Evolutionary conservation across 1,140 invertebrate species (phyloP), one percentile per base, ranked within the genome.

Genomic region (Formica selysi): DNA sequence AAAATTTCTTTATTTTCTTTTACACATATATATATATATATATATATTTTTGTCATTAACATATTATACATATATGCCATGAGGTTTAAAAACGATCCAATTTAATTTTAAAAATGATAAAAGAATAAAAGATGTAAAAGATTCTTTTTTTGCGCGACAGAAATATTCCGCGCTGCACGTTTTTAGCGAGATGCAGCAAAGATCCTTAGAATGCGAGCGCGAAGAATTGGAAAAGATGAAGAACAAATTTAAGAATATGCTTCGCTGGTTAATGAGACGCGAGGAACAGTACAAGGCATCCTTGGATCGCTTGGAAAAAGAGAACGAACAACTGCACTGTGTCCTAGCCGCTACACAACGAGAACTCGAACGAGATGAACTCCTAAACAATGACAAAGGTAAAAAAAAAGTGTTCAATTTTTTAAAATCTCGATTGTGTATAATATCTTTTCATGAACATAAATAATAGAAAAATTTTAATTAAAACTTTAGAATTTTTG

Each of bases 111-210:
- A 32, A 64, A 48, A 16, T 29, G 0, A 29, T 7, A 73, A 54
- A 57, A 16, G 7, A 6, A 11, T 41, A 57, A 73, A 54, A 22
- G 11, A 2, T 4, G n/a, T 54, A 36, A 48, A 6, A 70, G 16
- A 41, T 41, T 11, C n/a, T 38, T 11, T 19, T 41, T 61, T 61
- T 22, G 32, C 57, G 64, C 11, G 3, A 36, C 65, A 91, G 92
- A 41, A 73, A 44, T 87, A 91, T 61, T 8, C 76, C 0, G 83
- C 62, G 16, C 26, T 90, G 11, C 70, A 89, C 68, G 19, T 57
- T 16, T 83, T 87, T 4, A 51, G 85, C 7, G 41, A 16, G 0
- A 11, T 79, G 3, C 89, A 87, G 8, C 80, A 87, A 10, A 76
- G 86, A 6, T 26, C 76, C 0, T 13, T 88, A 10, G 16, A 54